Percentiles rank a stretch among this genome's conserved stretches.
Evolutionary conservation across 2,888 invertebrate species (phyloP).

Genomic region (Calliopum simillimum): DNA sequence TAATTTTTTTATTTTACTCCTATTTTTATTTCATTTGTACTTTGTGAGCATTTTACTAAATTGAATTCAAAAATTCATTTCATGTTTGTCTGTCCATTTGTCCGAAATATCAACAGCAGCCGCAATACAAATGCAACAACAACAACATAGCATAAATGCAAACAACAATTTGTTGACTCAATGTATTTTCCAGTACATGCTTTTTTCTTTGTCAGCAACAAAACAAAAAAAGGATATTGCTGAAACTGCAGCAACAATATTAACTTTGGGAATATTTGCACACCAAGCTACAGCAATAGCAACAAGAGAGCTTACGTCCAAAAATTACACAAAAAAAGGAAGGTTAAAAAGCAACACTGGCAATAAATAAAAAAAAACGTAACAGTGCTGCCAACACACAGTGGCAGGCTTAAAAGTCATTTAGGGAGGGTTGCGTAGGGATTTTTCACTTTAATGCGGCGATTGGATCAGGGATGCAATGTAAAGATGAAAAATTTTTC

Average conservation of each 20-base stretch:
- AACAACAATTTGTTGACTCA: constrained; percentile 60
- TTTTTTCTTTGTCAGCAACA: constrained; percentile 32
- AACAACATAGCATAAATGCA: constrained; percentile 22
- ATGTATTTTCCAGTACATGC: constrained; percentile 52
- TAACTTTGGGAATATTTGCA: constrained; percentile 58
- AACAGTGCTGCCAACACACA: constrained; percentile 17
- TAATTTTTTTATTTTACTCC: too few species aligned
- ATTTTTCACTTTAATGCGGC: too few species aligned
- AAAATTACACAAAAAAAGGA: constrained; percentile 50
- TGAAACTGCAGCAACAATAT: constrained; percentile 46
- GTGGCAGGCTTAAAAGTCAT: neutral
- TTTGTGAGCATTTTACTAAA: constrained; percentile 21
- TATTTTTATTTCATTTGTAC: constrained; percentile 4
- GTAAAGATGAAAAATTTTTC: too few species aligned
- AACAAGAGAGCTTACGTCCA: constrained; percentile 42
- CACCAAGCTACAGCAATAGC: constrained; percentile 46
- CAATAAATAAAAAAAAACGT: constrained; percentile 7
- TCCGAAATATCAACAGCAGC: constrained; percentile 27
- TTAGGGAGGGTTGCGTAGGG: too few species aligned
- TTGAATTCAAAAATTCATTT: constrained; percentile 33
- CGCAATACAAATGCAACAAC: constrained; percentile 36
- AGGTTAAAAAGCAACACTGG: constrained; percentile 23
- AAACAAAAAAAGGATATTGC: neutral
- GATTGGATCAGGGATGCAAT: too few species aligned
- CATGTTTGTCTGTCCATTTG: constrained; percentile 10